Evolutionary conservation across 2,113 vertebrate genomes (phyloP), one percentile per base, ranked within the genome.

Genomic region (Tenrec ecaudatus): DNA sequence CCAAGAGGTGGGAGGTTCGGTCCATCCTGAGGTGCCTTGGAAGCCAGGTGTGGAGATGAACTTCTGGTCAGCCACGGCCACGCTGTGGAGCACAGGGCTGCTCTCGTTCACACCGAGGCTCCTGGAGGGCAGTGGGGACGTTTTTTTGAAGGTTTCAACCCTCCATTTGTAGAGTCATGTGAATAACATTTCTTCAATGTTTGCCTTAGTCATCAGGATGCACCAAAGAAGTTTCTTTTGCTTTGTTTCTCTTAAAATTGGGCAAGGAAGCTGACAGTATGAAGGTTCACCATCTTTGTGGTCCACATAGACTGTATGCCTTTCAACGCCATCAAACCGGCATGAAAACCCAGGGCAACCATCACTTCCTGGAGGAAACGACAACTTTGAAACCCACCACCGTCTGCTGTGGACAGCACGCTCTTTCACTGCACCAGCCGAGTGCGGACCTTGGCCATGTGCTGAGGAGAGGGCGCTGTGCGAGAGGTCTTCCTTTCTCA

Each of bases 371-470:
- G 36, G 8, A 33, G 16, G 73, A 84, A 43, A 73, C 17, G 22
- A 0, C 64, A n/a, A 53, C 38, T 71, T 33, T 4, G 20, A 57
- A 84, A 77, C 20, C 22, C 40, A 29, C 20, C 27, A 33, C 14
- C 43, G 25, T 86, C 80, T 57, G 27, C 86, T 79, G 38, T 62
- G 62, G 33, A 29, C 0, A 31, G 53, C 29, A 2, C 25, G 53
- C 8, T 43, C 8, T 43, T 47, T 82, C 43, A 57, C 36, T 22
- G 23, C 57, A 0, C 2, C 22, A 23, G 58, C 58, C 6, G 19
- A 36, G 36, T 40, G 68, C 33, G 27, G 11, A 1, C 66, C 9
- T 31, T 10, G 47, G 6, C 20, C n/a, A 11, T 0, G 0, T 6
- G 38, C 3, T 1, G 77, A 43, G 53, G 85, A 33, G 9, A 40